These are phyloP conservation scores for Platyrinchus mystaceus DNA, from an alignment of 2,797 vertebrate genomes.

Conservation along the genomic window DNA sequence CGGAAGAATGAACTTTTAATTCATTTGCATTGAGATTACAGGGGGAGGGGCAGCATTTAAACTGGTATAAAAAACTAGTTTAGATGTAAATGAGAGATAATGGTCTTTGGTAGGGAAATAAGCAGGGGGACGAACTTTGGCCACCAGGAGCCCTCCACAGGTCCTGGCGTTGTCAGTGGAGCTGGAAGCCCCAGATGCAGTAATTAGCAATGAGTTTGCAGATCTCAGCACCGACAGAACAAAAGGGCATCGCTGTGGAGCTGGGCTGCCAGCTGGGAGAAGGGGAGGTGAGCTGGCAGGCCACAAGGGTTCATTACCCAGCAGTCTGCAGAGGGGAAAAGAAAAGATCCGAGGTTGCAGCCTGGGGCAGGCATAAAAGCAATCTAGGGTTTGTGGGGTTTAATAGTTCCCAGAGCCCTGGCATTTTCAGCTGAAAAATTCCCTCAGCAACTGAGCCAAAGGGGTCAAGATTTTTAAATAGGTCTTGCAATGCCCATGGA, in stretches of 20 bases:
- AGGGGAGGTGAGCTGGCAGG: constrained; percentile 18
- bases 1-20: constrained; percentile 77
- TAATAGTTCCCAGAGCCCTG: constrained; percentile 52
- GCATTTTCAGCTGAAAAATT: constrained; percentile 60
- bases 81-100: constrained; percentile 79
- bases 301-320: constrained; percentile 36
- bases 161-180: constrained; percentile 14
- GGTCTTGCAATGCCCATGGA: constrained; percentile 52
- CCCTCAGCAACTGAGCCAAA: constrained; percentile 43
- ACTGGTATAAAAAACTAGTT: constrained; percentile 77
- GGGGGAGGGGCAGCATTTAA: constrained; percentile 74
- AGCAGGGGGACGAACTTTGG: constrained; percentile 63
- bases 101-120: constrained; percentile 70
- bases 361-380: constrained; percentile 18
- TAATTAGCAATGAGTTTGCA: constrained; percentile 44
- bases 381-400: constrained; percentile 18
- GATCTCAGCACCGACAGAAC: constrained; percentile 27
- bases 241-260: background rate
- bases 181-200: constrained; percentile 37
- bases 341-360: constrained; percentile 21
- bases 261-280: constrained; percentile 42
- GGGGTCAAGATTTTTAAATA: constrained; percentile 35
- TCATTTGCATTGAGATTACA: constrained; percentile 74
- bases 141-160: background rate
- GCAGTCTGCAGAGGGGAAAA: constrained; percentile 9